A percentile compares a stretch with the other conserved stretches of the same genome.
These are phyloP conservation scores for Leptosomus discolor DNA, from an alignment of 2,113 vertebrate species.

Conservation along the genomic window DNA sequence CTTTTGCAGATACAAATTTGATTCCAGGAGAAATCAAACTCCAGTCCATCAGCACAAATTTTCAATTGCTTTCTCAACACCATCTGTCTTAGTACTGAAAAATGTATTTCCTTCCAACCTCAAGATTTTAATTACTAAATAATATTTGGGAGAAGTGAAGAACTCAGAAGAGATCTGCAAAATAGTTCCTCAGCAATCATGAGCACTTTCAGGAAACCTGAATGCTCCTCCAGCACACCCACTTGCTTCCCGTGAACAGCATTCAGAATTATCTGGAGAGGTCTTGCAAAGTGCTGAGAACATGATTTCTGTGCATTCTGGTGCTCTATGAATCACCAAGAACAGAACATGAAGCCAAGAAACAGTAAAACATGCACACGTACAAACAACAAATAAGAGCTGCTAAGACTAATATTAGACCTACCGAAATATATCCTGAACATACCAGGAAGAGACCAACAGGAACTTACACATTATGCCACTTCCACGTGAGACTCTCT, in stretches of 20 bases:
- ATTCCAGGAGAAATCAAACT: not conserved
- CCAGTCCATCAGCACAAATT: not conserved
- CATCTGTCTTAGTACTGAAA: not conserved
- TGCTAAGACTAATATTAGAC: not conserved
- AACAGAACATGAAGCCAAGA: not conserved
- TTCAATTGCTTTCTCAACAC: not conserved
- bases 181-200: not conserved
- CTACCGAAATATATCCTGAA: not conserved
- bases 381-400: not conserved
- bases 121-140: not conserved
- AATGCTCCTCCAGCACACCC: slow-evolving; percentile 7
- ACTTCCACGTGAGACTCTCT: not conserved
- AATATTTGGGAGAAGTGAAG: not conserved
- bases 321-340: not conserved
- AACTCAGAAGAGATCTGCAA: not conserved
- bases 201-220: not conserved
- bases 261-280: not conserved
- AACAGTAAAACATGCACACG: not conserved
- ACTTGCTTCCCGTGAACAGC: slow-evolving; percentile 20
- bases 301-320: slow-evolving; percentile 11
- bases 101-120: not conserved
- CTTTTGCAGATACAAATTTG: not conserved
- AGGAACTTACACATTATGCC: not conserved
- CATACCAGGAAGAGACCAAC: not conserved
- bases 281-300: slow-evolving; percentile 25